A percentile compares a stretch with the other conserved stretches of the same genome.
These are phyloP conservation scores for Toxostoma redivivum DNA, from an alignment of 2,113 vertebrate genomes.

Conservation along the genomic window DNA sequence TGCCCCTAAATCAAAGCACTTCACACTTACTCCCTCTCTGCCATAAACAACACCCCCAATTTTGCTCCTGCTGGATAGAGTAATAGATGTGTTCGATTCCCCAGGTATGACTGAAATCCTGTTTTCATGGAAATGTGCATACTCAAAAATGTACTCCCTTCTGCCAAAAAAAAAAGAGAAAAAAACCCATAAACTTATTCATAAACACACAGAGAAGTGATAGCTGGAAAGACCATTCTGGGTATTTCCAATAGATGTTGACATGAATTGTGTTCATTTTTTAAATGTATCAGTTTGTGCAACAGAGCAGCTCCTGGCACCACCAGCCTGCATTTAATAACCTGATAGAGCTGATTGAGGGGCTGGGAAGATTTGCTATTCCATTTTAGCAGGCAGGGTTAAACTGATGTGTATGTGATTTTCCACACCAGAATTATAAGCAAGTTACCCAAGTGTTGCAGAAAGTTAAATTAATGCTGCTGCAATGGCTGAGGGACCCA, in stretches of 20 bases:
- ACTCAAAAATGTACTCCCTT: not conserved
- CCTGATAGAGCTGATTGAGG: not conserved
- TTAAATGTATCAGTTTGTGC: not conserved
- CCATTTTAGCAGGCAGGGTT: conserved; percentile 6
- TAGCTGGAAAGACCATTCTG: not conserved
- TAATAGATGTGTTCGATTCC: not conserved
- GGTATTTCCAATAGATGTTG: not conserved
- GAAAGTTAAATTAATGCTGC: conserved; percentile 18
- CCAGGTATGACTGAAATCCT: not conserved
- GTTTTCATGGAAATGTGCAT: not conserved
- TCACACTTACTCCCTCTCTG: not conserved
- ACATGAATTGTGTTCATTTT: not conserved
- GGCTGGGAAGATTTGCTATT: not conserved
- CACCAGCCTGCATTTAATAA: not conserved
- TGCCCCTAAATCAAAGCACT: not conserved
- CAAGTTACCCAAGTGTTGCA: not conserved
- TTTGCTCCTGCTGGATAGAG: not conserved
- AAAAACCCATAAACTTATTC: not conserved
- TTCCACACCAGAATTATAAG: not conserved
- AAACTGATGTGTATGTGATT: conserved; percentile 1
- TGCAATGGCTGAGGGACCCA: not conserved
- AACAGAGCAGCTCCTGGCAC: not conserved
- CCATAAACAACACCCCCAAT: not conserved
- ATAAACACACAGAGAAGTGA: not conserved
- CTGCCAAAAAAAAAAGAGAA: not conserved